Evolutionary conservation across 2,888 invertebrate species (phyloP), one percentile per base, ranked within the genome.

Genomic region (Clepsis dumicolana): DNA sequence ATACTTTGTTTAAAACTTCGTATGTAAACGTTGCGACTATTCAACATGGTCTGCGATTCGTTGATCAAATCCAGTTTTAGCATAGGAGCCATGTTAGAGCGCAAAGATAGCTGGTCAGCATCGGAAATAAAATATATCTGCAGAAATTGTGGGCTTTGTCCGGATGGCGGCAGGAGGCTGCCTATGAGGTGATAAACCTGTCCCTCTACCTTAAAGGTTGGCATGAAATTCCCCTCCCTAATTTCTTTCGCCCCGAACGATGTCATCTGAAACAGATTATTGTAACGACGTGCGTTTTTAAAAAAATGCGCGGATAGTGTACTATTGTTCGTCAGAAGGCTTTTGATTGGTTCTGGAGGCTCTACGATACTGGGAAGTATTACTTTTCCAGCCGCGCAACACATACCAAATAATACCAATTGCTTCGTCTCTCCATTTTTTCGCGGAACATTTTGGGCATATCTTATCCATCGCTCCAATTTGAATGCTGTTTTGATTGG

Each of bases 111-210:
- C 38, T 78, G 74, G 54, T 77, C 75, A 32, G 70, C 76, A 35
- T 73, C 59, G 4, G 64, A 70, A 71, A 82, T 74, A 57, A 79
- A 80, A 75, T 82, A 80, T 56, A 81, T 75, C 66, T 83, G 80
- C 35, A 35, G 7, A 29, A 29, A 29, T 29, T 3, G 4, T 29
- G 29, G 29, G 3, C 7, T 3, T 29, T 7, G 3, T 7, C 29
- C 29, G 3, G 3, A 3, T 4, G 29, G 4, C 7, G 29, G 29
- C 3, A 29, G 29, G 3, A 29, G 7, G 29, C 7, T 29, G 3
- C 73, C 75, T 12, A 76, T 74, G 1, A 76, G 41, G 71, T 75
- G 74, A 65, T 75, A 73, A 4, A 75, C 72, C 24, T 75, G 73
- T 18, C 72, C 76, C 50, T 75, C 50, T 0, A 75, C 44, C 61